These are phyloP conservation scores for Pelagia noctiluca DNA, from an alignment of 30 jellyfish, hydroid and myxozoan genomes.

Conservation along the genomic window DNA sequence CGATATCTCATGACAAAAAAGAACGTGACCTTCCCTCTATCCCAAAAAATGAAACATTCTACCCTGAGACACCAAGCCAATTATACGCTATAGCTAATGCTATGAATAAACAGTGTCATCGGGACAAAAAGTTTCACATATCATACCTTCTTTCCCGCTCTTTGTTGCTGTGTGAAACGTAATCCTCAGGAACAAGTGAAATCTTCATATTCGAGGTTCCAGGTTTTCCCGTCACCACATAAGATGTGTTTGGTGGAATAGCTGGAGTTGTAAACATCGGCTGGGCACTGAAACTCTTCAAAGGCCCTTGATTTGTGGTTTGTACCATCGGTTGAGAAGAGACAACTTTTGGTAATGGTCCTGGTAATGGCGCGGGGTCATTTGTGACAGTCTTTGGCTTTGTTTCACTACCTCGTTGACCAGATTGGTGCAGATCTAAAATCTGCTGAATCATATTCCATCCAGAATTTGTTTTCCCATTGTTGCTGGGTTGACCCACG, in stretches of 20 bases:
- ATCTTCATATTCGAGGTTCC: conserved; percentile 71
- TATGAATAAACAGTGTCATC: too few relatives aligned
- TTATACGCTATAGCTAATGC: background rate
- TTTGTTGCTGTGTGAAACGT: conserved; percentile 79
- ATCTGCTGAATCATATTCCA: conserved; percentile 73
- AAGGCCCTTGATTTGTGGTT: background rate
- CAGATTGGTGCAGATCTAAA: conserved; percentile 67
- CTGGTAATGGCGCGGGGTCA: too few relatives aligned
- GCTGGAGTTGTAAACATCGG: conserved; percentile 15
- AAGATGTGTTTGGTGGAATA: conserved; percentile 59
- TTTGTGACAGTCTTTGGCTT: background rate
- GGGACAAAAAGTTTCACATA: too few relatives aligned
- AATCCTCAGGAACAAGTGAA: conserved; percentile 75
- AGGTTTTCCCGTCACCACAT: conserved; percentile 79
- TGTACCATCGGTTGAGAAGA: conserved; percentile 22
- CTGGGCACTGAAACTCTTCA: conserved; percentile 9
- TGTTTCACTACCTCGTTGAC: conserved; percentile 29
- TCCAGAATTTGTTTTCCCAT: conserved; percentile 33
- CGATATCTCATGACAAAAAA: too few relatives aligned
- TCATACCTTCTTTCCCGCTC: conserved; percentile 94
- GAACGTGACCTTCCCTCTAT: too few relatives aligned
- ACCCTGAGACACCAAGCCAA: too few relatives aligned
- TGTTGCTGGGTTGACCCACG: conserved; percentile 13
- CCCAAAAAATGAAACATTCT: too few relatives aligned
- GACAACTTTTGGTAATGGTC: too few relatives aligned